phyloP scores from a whole-genome alignment of 2,888 invertebrate species.

The Harpalus rubripes region DNA sequence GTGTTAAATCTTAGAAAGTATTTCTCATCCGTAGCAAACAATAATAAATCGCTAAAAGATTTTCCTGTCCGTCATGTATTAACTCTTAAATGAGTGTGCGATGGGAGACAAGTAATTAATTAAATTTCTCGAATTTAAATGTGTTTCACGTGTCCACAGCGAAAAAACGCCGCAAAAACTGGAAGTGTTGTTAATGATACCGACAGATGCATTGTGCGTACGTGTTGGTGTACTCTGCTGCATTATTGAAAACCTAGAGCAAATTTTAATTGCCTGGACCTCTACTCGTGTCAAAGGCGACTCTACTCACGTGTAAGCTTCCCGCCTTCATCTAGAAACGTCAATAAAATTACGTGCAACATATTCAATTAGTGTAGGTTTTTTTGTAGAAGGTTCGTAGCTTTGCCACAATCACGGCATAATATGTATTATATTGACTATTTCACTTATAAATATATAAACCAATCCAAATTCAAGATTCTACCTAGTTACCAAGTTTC shows the following conservation, averaged over 20 bases:
- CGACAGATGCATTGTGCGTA: conserved; percentile 44
- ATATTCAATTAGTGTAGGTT: conserved; percentile 24
- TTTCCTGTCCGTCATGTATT: conserved; percentile 2
- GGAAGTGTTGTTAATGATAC: conserved; percentile 52
- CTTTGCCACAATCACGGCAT: too few relatives aligned
- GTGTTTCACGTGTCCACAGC: conserved; percentile 5
- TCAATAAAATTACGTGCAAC: conserved; percentile 11
- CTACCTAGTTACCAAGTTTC: too few relatives aligned
- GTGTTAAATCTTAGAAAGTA: background rate
- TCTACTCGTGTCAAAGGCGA: conserved; percentile 54
- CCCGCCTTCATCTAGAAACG: background rate
- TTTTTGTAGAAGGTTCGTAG: conserved; percentile 16
- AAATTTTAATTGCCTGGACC: conserved; percentile 60
- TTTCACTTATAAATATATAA: too few relatives aligned
- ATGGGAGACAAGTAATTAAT: conserved; percentile 10
- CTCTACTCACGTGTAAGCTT: background rate
- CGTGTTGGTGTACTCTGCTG: conserved; percentile 25
- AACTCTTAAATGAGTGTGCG: background rate
- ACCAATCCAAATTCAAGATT: too few relatives aligned
- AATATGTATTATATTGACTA: too few relatives aligned
- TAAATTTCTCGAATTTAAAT: conserved; percentile 25
- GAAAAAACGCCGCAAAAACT: conserved; percentile 25
- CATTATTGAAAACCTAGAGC: conserved; percentile 62
- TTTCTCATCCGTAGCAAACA: background rate
- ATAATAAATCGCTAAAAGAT: conserved; percentile 3